A percentile compares a stretch with the other conserved stretches of the same genome.
These are phyloP conservation scores for Dallia pectoralis DNA, from an alignment of 2,797 vertebrate genomes.

Conservation along the genomic window DNA sequence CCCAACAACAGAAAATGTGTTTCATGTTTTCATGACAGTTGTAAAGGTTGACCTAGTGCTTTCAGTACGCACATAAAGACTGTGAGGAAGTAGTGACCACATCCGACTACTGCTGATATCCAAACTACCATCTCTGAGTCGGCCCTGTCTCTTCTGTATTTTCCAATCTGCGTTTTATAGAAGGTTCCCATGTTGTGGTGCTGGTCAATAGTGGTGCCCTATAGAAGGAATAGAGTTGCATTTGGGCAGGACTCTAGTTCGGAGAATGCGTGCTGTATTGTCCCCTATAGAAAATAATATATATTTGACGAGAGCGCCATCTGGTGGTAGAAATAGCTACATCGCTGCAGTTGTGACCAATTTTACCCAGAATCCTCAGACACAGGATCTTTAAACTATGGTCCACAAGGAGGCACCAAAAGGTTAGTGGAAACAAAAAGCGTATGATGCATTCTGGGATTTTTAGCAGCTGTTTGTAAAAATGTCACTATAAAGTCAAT, in stretches of 20 bases:
- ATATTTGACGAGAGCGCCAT: neutral
- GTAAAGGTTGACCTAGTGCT: neutral
- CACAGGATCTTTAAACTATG: too few species aligned
- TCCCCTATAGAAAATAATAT: neutral
- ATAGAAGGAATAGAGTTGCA: neutral
- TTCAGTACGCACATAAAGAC: neutral
- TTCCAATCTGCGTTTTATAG: neutral
- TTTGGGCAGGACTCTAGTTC: neutral
- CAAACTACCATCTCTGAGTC: neutral
- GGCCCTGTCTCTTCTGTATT: neutral
- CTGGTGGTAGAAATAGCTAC: neutral
- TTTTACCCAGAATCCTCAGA: too few species aligned
- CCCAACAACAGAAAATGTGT: neutral
- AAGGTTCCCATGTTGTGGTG: neutral
- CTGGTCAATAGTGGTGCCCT: neutral
- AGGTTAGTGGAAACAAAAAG: too few species aligned
- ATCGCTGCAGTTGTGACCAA: neutral
- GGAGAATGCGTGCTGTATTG: neutral
- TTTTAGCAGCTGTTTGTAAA: too few species aligned
- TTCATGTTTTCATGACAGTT: neutral
- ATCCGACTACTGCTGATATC: neutral
- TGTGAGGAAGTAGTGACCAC: constrained; percentile 9
- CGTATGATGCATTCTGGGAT: too few species aligned
- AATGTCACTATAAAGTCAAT: too few species aligned
- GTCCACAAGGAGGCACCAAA: too few species aligned